Conservation (phyloP, 2,797 vertebrate genomes). For the Lophotriccus pileatus region DNA sequence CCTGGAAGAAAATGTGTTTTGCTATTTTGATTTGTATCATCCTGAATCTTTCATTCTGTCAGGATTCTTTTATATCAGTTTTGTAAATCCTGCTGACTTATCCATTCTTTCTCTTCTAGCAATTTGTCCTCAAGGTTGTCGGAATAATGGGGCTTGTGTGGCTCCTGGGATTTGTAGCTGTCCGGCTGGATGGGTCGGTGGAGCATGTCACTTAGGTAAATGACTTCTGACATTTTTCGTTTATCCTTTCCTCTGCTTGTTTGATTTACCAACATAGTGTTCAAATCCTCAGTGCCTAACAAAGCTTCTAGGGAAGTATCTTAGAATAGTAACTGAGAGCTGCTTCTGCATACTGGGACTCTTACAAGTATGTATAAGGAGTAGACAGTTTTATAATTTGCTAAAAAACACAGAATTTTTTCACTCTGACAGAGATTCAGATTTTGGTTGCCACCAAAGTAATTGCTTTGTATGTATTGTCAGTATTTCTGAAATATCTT, state of each 20-base stretch:
- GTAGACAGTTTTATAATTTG: not conserved
- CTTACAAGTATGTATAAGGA: not conserved
- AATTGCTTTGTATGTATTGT: not conserved
- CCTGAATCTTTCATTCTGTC: constrained; percentile 47
- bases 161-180: constrained; percentile 90
- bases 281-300: not conserved
- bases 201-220: constrained; percentile 85
- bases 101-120: constrained; percentile 72
- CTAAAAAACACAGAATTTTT: not conserved
- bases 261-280: not conserved
- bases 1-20: constrained; percentile 8
- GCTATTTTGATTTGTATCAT: constrained; percentile 40
- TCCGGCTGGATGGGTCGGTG: constrained; percentile 84
- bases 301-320: not conserved
- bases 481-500: not conserved
- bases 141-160: constrained; percentile 83
- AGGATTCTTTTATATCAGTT: constrained; percentile 7
- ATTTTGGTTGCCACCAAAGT: not conserved
- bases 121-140: constrained; percentile 85
- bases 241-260: constrained; percentile 4
- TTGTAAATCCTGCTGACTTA: constrained; percentile 37
- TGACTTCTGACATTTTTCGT: not conserved
- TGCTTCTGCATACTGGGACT: not conserved
- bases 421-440: not conserved
- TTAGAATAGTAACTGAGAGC: not conserved